Conservation (phyloP, 2,797 vertebrate species). For the Dendrocincla fuliginosa region DNA sequence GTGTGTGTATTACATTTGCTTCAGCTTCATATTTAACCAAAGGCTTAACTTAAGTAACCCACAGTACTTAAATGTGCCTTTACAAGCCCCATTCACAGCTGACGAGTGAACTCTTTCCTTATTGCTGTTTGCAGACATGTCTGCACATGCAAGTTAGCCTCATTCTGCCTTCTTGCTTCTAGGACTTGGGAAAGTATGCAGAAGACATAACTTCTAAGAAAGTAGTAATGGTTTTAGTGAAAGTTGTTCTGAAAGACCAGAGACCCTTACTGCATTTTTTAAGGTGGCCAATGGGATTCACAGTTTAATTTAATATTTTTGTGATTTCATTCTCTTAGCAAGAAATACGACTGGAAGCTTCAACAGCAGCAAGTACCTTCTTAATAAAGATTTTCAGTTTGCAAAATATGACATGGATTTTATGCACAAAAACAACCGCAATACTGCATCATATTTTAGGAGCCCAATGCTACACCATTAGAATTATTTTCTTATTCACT, state of each 20-base stretch:
- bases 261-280: background rate
- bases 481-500: background rate
- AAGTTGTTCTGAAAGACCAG: background rate
- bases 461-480: background rate
- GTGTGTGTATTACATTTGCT: background rate
- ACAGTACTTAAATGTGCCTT: background rate
- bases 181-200: background rate
- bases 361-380: background rate
- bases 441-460: background rate
- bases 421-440: background rate
- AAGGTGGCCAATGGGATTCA: fast-evolving
- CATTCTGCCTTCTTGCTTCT: background rate
- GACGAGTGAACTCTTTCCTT: constrained; percentile 11
- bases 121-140: background rate
- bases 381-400: background rate
- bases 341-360: background rate
- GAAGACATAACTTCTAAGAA: background rate
- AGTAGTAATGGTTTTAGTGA: background rate
- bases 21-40: background rate
- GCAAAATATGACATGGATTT: background rate
- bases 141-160: background rate
- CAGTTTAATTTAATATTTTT: background rate
- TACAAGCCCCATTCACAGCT: background rate
- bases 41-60: constrained; percentile 41
- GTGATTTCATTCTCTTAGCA: background rate